Conservation (phyloP, 2,113 vertebrate genomes). For the Megatriorchis doriae region DNA sequence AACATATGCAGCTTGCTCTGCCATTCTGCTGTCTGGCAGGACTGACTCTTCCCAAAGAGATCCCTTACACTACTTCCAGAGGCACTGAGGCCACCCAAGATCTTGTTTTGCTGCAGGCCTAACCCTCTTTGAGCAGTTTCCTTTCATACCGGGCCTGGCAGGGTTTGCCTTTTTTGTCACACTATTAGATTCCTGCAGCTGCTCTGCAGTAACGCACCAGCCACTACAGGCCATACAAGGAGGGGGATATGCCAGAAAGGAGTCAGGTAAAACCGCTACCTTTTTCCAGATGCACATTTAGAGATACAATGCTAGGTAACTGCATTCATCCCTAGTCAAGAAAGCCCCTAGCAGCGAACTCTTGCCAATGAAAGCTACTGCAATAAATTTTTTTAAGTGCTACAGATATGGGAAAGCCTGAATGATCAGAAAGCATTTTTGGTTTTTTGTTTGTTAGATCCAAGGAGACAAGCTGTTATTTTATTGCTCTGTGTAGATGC, state of each 20-base stretch:
- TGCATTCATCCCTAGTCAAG: neutral
- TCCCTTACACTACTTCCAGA: neutral
- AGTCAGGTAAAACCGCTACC: neutral
- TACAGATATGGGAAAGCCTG: neutral
- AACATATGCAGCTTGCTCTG: neutral
- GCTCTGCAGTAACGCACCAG: neutral
- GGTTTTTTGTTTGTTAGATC: neutral
- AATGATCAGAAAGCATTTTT: conserved; percentile 32
- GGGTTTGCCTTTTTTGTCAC: neutral
- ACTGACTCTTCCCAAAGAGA: neutral
- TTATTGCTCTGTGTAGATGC: conserved; percentile 33
- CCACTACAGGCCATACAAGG: neutral
- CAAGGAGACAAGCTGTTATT: conserved; percentile 53
- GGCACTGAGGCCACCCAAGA: neutral
- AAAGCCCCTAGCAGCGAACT: neutral
- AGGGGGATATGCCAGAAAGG: neutral
- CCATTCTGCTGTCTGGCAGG: neutral
- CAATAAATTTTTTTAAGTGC: neutral
- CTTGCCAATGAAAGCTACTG: neutral
- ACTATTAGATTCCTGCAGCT: neutral
- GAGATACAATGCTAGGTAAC: neutral
- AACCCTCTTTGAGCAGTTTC: neutral
- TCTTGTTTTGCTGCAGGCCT: neutral
- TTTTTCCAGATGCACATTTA: neutral
- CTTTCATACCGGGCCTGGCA: neutral